Base-by-base conservation (phyloP, 2,797 vertebrate species). In the Salmo trutta region DNA sequence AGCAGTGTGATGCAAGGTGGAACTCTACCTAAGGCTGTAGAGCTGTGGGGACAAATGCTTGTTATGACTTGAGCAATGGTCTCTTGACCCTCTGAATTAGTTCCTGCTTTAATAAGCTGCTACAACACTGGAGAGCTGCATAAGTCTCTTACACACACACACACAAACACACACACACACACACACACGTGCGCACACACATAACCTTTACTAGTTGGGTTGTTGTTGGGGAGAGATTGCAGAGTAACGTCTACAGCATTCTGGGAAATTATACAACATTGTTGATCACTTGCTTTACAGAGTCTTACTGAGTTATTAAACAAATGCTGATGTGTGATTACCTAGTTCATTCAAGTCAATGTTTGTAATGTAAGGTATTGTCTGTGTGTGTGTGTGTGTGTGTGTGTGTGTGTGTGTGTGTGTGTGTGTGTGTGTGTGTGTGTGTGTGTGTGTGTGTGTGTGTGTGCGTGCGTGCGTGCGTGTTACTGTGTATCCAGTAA, bases 21-120 rank as follows among this genome's bases (percentile, higher is more conserved):
- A 33, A 33, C 5, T 33, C 31, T 33, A 33, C 31, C 3, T 31
- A 31, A 31, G 31, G 83, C 87, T 87, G 69, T 73, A 54, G 77
- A 75, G 52, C 41, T 90, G 88, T 87, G 82, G 82, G 87, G 87
- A 88, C 88, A 91, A 93, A 87, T 87, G 85, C 88, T 92, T 84
- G 90, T 93, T 91, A 93, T 87, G 87, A 85, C 82, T 80, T 53
- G 80, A 93, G 91, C 91, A 94, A 92, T 89, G 89, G 86, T 75
- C 87, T 90, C 93, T 94, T 95, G 94, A 94, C 93, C 83, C 56
- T 77, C 83, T 94, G 90, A 94, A 94, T 90, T 85, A 91, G 86
- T 73, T 80, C 91, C 91, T 89, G 85, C 89, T 86, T 89, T 94
- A 94, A 94, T 29, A 29, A 29, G 93, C 91, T 89, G 87, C 88